Conservation (phyloP, 2,113 vertebrate genomes). For the Anhinga rufa region DNA sequence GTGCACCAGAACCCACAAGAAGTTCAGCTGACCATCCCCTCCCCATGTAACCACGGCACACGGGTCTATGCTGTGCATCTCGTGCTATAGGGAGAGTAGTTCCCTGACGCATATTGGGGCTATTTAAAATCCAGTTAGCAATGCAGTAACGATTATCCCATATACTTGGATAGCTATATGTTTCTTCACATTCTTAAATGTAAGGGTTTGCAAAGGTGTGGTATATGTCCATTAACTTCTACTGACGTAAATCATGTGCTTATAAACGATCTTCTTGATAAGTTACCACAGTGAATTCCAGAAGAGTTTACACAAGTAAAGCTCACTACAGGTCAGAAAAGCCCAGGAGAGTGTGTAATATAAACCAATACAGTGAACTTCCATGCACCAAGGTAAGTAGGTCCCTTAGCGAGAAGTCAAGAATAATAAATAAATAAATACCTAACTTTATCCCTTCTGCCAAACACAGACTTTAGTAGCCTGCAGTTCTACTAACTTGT, state of each 20-base stretch:
- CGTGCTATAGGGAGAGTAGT: rapidly evolving
- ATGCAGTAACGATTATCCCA: neutral
- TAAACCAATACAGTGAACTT: neutral
- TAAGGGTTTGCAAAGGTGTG: neutral
- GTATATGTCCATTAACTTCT: neutral
- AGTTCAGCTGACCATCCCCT: neutral
- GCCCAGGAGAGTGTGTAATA: neutral
- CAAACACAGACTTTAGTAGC: neutral
- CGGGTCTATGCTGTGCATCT: too few species aligned
- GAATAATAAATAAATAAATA: neutral
- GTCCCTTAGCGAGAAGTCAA: neutral
- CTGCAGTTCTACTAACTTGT: neutral
- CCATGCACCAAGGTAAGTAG: neutral
- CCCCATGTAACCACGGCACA: neutral
- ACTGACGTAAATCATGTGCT: neutral
- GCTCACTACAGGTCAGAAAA: neutral
- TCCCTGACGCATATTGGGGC: neutral
- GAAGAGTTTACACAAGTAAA: neutral
- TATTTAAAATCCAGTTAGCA: neutral
- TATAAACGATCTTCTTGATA: neutral
- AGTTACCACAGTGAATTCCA: neutral
- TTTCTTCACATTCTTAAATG: neutral
- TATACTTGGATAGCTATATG: neutral
- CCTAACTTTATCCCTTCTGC: neutral
- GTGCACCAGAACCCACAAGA: neutral